phyloP scores from a whole-genome alignment of 2,113 vertebrate species.

The Anseranas semipalmata region DNA sequence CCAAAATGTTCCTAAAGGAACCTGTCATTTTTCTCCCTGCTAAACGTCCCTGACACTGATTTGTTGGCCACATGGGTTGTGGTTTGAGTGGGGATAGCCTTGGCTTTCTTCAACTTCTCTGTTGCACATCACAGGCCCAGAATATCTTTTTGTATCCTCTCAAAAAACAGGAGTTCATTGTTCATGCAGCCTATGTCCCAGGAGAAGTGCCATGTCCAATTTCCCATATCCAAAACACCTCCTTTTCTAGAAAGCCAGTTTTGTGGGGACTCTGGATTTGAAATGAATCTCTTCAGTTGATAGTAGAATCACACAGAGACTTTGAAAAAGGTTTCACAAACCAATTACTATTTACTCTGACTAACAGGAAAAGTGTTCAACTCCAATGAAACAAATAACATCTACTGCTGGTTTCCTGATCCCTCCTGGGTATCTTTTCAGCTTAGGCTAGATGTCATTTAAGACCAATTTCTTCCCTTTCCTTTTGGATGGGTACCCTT shows the following conservation, averaged over 20 bases:
- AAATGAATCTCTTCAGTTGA: neutral
- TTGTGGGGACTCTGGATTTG: neutral
- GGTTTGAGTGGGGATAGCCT: neutral
- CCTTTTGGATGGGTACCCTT: neutral
- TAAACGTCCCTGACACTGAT: neutral
- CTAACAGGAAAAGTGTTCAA: neutral
- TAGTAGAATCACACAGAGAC: neutral
- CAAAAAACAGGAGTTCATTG: neutral
- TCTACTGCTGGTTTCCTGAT: neutral
- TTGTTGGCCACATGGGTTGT: accelerated
- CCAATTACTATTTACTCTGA: neutral
- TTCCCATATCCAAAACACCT: neutral
- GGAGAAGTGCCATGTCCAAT: neutral
- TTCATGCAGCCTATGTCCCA: neutral
- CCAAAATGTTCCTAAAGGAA: neutral
- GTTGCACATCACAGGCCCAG: neutral
- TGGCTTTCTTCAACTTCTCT: neutral
- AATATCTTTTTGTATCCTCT: neutral
- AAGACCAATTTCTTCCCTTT: neutral
- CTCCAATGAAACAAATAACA: neutral
- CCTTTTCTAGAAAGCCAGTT: neutral
- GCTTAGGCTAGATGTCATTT: neutral
- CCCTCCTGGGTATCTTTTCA: neutral
- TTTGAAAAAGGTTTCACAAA: neutral
- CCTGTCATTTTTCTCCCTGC: neutral